Percentiles rank a stretch among this genome's conserved stretches.
These are phyloP conservation scores for Metacarcinus magister DNA, from an alignment of 2,888 invertebrate genomes.

Conservation along the genomic window DNA sequence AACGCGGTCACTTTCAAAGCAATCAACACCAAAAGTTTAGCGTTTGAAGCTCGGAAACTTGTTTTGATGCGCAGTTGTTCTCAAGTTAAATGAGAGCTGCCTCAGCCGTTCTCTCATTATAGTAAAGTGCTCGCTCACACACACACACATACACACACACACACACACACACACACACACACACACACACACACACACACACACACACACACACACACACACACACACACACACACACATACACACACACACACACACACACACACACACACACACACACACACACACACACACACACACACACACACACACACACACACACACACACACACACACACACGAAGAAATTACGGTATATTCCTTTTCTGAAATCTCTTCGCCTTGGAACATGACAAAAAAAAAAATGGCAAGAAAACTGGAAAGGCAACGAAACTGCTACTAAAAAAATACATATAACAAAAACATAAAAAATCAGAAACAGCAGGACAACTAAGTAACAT, in stretches of 20 bases:
- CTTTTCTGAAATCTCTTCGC: too few relatives aligned
- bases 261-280: conserved; percentile 26
- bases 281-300: neutral
- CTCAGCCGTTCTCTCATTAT: neutral
- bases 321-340: neutral
- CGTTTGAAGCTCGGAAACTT: neutral
- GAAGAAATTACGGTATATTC: neutral
- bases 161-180: neutral
- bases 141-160: neutral
- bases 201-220: neutral
- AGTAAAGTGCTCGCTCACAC: neutral
- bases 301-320: neutral
- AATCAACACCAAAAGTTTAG: neutral
- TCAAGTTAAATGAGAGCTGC: neutral
- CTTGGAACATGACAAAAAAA: neutral
- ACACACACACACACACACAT: conserved; percentile 2
- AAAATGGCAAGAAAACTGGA: neutral
- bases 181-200: neutral
- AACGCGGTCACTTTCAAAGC: conserved; percentile 13
- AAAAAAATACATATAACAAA: neutral
- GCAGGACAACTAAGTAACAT: neutral
- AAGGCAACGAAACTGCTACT: neutral
- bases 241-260: neutral
- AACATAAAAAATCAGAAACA: neutral
- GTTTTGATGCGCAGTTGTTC: conserved; percentile 13